Conservation (phyloP, 2,888 invertebrate species). For the Silvanus unidentatus region DNA sequence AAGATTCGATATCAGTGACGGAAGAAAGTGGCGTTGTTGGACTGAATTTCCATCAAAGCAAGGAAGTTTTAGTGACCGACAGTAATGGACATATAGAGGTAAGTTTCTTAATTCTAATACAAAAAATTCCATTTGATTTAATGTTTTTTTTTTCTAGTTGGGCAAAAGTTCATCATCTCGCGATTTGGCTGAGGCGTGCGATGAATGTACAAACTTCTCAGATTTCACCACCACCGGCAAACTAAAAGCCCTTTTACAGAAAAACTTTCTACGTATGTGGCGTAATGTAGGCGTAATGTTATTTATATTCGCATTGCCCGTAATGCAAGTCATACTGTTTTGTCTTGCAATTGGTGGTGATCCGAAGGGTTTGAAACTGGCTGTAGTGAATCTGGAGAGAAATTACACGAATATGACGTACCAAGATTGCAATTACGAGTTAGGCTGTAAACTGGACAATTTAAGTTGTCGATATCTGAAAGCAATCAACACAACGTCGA, state of each 20-base stretch:
- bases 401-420: constrained; percentile 37
- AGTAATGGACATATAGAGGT: constrained; percentile 62
- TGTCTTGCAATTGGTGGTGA: constrained; percentile 87
- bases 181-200: constrained; percentile 50
- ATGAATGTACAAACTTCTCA: constrained; percentile 50
- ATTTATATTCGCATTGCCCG: constrained; percentile 90
- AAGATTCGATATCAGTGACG: constrained; percentile 76
- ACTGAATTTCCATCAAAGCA: constrained; percentile 85
- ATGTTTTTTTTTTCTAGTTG: constrained; percentile 19
- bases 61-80: constrained; percentile 78
- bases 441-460: constrained; percentile 64
- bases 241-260: constrained; percentile 75
- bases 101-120: constrained; percentile 30
- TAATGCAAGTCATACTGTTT: constrained; percentile 86
- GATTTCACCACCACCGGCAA: constrained; percentile 77
- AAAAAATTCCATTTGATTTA: neutral
- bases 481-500: constrained; percentile 48
- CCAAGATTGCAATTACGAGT: constrained; percentile 48
- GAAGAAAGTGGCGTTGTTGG: constrained; percentile 84
- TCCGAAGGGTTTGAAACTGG: constrained; percentile 74
- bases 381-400: constrained; percentile 68
- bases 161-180: constrained; percentile 28
- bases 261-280: constrained; percentile 89
- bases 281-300: constrained; percentile 88
- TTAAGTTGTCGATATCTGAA: constrained; percentile 66